Evolutionary conservation across 2,113 vertebrate species (phyloP).

Genomic region (Boulengeromyrus knoepffleri): DNA sequence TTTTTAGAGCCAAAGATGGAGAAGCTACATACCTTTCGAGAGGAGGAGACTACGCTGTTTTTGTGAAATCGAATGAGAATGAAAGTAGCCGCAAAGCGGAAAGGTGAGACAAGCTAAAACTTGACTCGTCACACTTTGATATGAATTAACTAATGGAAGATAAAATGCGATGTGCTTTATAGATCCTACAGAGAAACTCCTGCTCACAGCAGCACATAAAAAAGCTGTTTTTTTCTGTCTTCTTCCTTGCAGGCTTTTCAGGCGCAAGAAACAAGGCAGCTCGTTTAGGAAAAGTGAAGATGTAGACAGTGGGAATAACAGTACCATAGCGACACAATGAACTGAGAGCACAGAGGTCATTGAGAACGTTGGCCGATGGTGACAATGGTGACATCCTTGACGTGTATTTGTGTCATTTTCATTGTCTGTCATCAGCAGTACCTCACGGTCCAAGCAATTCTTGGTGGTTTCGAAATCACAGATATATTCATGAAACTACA

Average conservation of each 20-base stretch:
- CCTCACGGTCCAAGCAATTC: not conserved
- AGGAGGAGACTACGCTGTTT: conserved; percentile 67
- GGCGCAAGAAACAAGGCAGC: conserved; percentile 53
- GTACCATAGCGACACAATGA: not conserved
- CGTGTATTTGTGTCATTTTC: not conserved
- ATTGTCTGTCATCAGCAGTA: not conserved
- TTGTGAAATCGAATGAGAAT: conserved; percentile 78
- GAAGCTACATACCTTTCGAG: conserved; percentile 61
- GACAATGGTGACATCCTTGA: not conserved
- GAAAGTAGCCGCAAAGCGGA: conserved; percentile 59
- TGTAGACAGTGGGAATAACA: not conserved
- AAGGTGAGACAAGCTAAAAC: conserved; percentile 54
- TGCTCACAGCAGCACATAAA: not conserved
- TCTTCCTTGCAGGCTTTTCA: conserved; percentile 49
- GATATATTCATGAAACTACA: not conserved
- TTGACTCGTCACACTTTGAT: not conserved
- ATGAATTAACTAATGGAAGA: not conserved
- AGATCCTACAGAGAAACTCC: not conserved
- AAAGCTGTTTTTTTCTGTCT: no score
- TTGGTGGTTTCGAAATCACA: not conserved
- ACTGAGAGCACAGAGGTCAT: not conserved
- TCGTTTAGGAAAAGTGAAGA: conserved; percentile 46
- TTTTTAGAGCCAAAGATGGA: conserved; percentile 77
- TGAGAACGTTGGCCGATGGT: not conserved
- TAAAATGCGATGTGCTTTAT: not conserved